Evolutionary conservation across 92 coral and sea anemone genomes (phyloP).

Genomic region (Nematostella vectensis): DNA sequence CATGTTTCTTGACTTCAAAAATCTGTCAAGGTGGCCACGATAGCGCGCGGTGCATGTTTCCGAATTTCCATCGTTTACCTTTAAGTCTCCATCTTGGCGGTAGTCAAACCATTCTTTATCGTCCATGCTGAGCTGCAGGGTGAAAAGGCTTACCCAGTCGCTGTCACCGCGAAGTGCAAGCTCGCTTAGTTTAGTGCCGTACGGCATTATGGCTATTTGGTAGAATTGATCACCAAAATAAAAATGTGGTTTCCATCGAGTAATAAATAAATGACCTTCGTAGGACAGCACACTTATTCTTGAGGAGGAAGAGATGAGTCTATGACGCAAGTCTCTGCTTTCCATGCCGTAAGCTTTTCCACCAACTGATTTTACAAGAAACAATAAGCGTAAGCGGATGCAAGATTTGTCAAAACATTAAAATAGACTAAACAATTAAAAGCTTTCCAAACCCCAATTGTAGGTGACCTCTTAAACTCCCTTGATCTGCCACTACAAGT

Average conservation of each 20-base stretch:
- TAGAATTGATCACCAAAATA: constrained; percentile 14
- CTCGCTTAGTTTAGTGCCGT: constrained; percentile 24
- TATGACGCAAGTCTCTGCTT: constrained; percentile 1
- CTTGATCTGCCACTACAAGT: too few relatives aligned
- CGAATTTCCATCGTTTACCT: constrained; percentile 25
- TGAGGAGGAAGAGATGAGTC: constrained; percentile 13
- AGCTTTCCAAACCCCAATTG: too few relatives aligned
- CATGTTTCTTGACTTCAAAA: too few relatives aligned
- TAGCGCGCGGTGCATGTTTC: too few relatives aligned
- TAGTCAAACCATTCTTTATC: constrained; percentile 33
- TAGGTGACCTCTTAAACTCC: too few relatives aligned
- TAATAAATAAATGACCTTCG: constrained; percentile 2
- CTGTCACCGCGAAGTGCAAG: constrained; percentile 9
- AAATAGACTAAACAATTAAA: too few relatives aligned
- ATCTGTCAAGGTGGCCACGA: too few relatives aligned
- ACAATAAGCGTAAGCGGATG: too few relatives aligned
- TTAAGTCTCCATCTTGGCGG: constrained; percentile 13
- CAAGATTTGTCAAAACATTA: too few relatives aligned
- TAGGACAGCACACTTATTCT: too few relatives aligned
- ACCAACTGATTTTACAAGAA: too few relatives aligned
- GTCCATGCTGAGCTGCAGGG: constrained; percentile 18
- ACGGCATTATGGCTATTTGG: constrained; percentile 26
- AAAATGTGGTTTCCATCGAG: not conserved
- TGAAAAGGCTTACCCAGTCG: constrained; percentile 8
- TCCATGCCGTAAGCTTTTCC: constrained; percentile 40